Evolutionary conservation across 2,888 invertebrate species (phyloP).

Genomic region (Girardia tigrina): DNA sequence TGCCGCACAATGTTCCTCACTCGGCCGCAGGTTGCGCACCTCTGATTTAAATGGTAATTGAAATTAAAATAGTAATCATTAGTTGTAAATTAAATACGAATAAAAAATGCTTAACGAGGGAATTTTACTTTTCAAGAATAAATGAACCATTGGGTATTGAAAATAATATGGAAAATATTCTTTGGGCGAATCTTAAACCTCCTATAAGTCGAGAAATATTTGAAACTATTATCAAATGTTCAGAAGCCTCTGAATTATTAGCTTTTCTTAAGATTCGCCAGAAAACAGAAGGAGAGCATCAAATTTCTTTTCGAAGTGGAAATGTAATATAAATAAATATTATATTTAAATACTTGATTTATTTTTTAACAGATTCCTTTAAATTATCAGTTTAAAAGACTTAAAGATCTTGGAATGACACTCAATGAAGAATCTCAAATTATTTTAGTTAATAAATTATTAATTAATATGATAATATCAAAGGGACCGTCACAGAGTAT

Average conservation of each 20-base stretch:
- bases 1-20: too few species aligned
- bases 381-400: constrained; percentile 1
- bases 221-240: neutral
- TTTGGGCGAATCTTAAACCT: neutral
- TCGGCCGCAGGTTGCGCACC: too few species aligned
- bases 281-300: constrained; percentile 1
- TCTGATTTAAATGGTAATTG: too few species aligned
- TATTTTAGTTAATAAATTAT: neutral
- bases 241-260: neutral
- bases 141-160: neutral
- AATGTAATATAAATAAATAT: neutral
- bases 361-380: neutral
- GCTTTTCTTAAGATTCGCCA: neutral
- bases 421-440: constrained; percentile 12
- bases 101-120: too few species aligned
- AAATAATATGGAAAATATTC: neutral
- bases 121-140: neutral
- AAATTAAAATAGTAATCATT: too few species aligned
- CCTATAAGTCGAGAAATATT: neutral
- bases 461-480: neutral
- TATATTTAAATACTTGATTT: neutral
- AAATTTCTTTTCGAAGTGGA: neutral
- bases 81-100: too few species aligned
- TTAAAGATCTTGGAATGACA: neutral
- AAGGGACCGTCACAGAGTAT: neutral